These are phyloP conservation scores for Carterocephalus palaemon DNA, from an alignment of 2,888 invertebrate species.

Conservation along the genomic window DNA sequence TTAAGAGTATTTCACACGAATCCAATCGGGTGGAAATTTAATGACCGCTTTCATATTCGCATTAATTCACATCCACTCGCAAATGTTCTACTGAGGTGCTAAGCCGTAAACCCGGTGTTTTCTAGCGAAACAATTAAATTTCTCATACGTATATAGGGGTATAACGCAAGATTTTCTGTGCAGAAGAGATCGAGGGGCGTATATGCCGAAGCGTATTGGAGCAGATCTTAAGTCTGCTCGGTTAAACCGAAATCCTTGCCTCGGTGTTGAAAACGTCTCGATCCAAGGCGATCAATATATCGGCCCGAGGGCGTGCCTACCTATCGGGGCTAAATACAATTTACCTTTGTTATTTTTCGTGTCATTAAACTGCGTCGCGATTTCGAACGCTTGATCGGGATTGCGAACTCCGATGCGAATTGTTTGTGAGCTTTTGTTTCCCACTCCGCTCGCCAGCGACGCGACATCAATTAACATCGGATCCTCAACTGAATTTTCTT, in stretches of 20 bases:
- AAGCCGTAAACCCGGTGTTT: constrained; percentile 61
- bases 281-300: constrained; percentile 62
- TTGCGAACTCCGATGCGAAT: constrained; percentile 76
- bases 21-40: constrained; percentile 71
- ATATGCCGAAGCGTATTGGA: constrained; percentile 51
- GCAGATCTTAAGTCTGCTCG: constrained; percentile 63
- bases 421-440: constrained; percentile 78
- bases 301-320: constrained; percentile 61
- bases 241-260: constrained; percentile 58
- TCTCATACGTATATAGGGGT: constrained; percentile 64
- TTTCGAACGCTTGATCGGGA: constrained; percentile 75
- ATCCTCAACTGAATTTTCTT: constrained; percentile 70
- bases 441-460: constrained; percentile 67
- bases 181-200: constrained; percentile 42
- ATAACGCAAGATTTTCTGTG: constrained; percentile 50
- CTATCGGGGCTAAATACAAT: constrained; percentile 75
- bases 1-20: constrained; percentile 68
- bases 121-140: constrained; percentile 74
- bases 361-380: constrained; percentile 79
- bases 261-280: constrained; percentile 55
- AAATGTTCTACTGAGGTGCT: constrained; percentile 53
- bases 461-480: constrained; percentile 77
- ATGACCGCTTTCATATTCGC: constrained; percentile 71
- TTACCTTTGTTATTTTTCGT: constrained; percentile 80
- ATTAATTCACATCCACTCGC: constrained; percentile 63